Conservation (phyloP, 2,797 vertebrate species). For the Gila robusta region DNA sequence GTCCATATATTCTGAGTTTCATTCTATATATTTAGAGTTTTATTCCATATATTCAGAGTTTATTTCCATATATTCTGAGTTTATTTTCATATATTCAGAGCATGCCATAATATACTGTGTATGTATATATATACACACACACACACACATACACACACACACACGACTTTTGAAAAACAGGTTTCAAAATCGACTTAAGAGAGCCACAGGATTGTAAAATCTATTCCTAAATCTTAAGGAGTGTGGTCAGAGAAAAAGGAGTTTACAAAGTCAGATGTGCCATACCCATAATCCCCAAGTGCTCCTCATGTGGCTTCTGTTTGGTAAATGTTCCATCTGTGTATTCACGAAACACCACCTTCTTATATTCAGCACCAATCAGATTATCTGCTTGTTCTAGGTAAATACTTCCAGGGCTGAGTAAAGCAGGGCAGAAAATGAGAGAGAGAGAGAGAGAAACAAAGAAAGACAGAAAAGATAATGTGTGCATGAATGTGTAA, state of each 20-base stretch:
- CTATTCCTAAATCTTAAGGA: background rate
- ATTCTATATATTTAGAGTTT: no score
- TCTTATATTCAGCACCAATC: conserved; percentile 86
- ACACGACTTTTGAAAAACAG: background rate
- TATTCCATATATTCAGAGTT: no score
- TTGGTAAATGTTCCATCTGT: conserved; percentile 76
- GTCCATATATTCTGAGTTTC: no score
- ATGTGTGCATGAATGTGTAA: background rate
- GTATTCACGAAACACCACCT: conserved; percentile 85
- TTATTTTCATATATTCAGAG: no score
- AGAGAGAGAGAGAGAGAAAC: no score
- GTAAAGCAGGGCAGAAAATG: background rate
- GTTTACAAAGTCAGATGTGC: background rate
- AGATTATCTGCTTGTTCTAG: conserved; percentile 70
- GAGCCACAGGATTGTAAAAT: background rate
- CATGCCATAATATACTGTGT: no score
- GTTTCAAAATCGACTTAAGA: background rate
- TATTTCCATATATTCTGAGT: no score
- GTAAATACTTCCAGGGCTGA: conserved; percentile 80
- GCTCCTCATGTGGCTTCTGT: conserved; percentile 77
- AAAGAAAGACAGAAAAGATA: background rate
- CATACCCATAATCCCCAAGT: conserved; percentile 84
- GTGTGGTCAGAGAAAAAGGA: background rate
- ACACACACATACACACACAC: no score
- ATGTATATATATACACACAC: background rate